Conservation (phyloP, 1,140 invertebrate genomes). For the Aricia agestis region DNA sequence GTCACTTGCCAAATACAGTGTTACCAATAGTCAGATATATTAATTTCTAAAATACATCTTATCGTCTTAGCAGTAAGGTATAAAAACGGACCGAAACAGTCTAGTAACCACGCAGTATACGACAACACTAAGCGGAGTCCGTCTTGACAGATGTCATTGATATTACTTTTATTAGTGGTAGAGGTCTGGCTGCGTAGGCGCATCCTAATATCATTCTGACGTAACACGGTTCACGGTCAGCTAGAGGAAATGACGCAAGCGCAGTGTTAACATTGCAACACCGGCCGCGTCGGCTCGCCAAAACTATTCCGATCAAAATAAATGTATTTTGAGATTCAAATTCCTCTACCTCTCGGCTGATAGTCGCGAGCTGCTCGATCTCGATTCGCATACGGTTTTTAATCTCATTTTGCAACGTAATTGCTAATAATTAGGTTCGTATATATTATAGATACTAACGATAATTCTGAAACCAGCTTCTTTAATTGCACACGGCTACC, state of each 20-base stretch:
- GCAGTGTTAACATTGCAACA: conserved; percentile 51
- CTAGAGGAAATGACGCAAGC: conserved; percentile 70
- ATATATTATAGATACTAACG: conserved; percentile 19
- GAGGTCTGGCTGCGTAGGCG: conserved; percentile 46
- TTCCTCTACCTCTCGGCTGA: conserved; percentile 9
- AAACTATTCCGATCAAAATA: conserved; percentile 35
- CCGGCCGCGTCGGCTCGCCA: conserved; percentile 41
- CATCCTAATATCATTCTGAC: conserved; percentile 65
- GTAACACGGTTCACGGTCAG: conserved; percentile 70
- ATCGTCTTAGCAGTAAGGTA: not conserved
- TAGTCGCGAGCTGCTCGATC: conserved; percentile 9
- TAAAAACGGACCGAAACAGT: not conserved
- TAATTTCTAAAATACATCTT: not conserved
- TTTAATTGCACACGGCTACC: conserved; percentile 32
- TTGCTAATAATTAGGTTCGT: conserved; percentile 5
- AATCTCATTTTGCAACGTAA: not conserved
- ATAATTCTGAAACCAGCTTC: conserved; percentile 28
- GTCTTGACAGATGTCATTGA: conserved; percentile 14
- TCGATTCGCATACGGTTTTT: not conserved
- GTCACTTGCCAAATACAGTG: conserved; percentile 14
- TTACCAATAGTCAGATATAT: conserved; percentile 8
- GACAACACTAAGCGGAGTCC: not conserved
- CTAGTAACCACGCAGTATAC: not conserved
- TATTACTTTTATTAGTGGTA: conserved; percentile 8
- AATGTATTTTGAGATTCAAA: not conserved